Evolutionary conservation across 1,140 invertebrate species (phyloP).

Genomic region (Zeugodacus cucurbitae): DNA sequence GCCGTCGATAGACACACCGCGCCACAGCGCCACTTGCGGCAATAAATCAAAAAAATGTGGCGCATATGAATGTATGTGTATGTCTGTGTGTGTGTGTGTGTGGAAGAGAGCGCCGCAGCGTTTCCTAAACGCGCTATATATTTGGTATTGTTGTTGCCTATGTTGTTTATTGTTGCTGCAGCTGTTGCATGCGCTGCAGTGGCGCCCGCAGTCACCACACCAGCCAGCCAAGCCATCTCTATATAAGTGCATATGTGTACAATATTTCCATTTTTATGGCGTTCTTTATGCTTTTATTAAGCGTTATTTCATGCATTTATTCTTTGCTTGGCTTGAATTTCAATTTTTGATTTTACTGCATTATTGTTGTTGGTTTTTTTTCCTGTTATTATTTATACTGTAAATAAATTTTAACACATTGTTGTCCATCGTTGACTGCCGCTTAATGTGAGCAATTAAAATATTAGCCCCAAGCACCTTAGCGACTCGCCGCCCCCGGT

Average conservation of each 20-base stretch:
- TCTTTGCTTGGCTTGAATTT: slow-evolving; percentile 21
- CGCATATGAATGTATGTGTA: neutral
- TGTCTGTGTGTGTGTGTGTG: neutral
- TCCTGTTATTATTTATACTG: neutral
- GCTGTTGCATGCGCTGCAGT: neutral
- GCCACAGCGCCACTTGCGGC: neutral
- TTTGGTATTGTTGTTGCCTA: neutral
- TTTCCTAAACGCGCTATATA: neutral
- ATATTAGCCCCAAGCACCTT: slow-evolving; percentile 24
- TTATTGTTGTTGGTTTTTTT: neutral
- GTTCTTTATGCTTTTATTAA: slow-evolving; percentile 27
- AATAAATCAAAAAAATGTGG: slow-evolving; percentile 22
- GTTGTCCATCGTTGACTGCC: slow-evolving; percentile 18
- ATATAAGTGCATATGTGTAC: neutral
- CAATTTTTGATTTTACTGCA: slow-evolving; percentile 5
- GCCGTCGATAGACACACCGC: neutral
- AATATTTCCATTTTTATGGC: neutral
- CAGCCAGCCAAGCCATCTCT: neutral
- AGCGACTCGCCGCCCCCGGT: neutral
- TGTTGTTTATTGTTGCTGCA: neutral
- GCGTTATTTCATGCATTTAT: slow-evolving; percentile 20
- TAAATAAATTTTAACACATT: slow-evolving; percentile 34
- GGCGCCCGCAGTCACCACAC: neutral
- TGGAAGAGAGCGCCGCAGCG: neutral
- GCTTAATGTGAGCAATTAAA: slow-evolving; percentile 26